Evolutionary conservation across 1,140 invertebrate species (phyloP).

Genomic region (Adelges cooleyi): DNA sequence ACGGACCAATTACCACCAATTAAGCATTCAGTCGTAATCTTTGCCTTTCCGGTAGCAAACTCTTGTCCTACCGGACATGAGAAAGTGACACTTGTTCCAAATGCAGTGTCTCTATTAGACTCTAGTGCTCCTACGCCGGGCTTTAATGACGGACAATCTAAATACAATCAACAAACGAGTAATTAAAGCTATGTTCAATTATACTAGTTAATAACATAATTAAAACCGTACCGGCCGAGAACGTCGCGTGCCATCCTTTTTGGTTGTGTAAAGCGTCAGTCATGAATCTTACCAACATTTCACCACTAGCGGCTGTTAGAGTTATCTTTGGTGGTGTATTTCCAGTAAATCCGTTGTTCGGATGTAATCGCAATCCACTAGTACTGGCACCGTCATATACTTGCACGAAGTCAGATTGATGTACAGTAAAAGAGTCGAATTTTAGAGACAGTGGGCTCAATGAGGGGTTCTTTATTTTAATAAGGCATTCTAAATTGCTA

Average conservation of each 20-base stretch:
- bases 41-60: slow-evolving; percentile 77
- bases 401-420: slow-evolving; percentile 70
- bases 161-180: slow-evolving; percentile 36
- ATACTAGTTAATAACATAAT: too few relatives aligned
- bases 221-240: slow-evolving; percentile 62
- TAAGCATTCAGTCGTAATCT: slow-evolving; percentile 72
- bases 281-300: slow-evolving; percentile 77
- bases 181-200: background rate
- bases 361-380: slow-evolving; percentile 72
- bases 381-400: slow-evolving; percentile 80
- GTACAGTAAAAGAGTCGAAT: slow-evolving; percentile 75
- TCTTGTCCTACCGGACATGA: slow-evolving; percentile 88
- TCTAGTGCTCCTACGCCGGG: slow-evolving; percentile 76
- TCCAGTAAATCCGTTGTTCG: slow-evolving; percentile 76
- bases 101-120: slow-evolving; percentile 81
- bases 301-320: slow-evolving; percentile 80
- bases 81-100: slow-evolving; percentile 79
- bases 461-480: slow-evolving; percentile 71
- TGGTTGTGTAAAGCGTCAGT: slow-evolving; percentile 77
- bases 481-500: slow-evolving; percentile 82
- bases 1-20: slow-evolving; percentile 87
- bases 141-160: slow-evolving; percentile 75
- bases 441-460: slow-evolving; percentile 74
- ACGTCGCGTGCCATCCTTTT: slow-evolving; percentile 77
- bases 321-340: slow-evolving; percentile 70